Base-by-base conservation (phyloP, 2,888 invertebrate genomes). In the Gymnocheta viridis region DNA sequence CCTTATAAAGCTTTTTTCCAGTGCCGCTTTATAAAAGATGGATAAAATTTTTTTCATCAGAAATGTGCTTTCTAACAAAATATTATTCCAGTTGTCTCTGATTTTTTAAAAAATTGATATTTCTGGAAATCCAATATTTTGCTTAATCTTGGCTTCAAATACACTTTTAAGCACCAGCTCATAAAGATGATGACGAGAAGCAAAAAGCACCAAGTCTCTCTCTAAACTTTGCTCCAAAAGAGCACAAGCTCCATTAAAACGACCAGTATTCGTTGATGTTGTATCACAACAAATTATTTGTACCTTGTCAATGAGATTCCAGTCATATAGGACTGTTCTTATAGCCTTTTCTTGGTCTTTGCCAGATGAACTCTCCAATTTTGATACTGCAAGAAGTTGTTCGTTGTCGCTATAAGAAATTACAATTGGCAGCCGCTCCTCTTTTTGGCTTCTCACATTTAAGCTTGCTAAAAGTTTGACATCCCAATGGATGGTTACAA, bases 41-140 rank as follows among this genome's bases (percentile, higher is more conserved):
- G n/a, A n/a, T n/a, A n/a, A n/a, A n/a, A n/a, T n/a, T n/a, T n/a
- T n/a, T n/a, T n/a, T n/a, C n/a, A n/a, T n/a, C n/a, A n/a, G n/a
- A n/a, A n/a, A n/a, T n/a, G n/a, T n/a, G n/a, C n/a, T 44, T 44
- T 44, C 44, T 44, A 44, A 44, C 44, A 44, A 44, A 44, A 44
- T 41, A n/a, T n/a, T n/a, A 9, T 41, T 3, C n/a, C n/a, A 41
- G 1, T n/a, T 41, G n/a, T n/a, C 41, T 41, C 41, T n/a, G 41
- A n/a, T n/a, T 41, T 41, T 38, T 41, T 41, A 41, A n/a, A n/a
- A n/a, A n/a, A n/a, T n/a, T n/a, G n/a, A n/a, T n/a, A n/a, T n/a
- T n/a, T n/a, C n/a, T n/a, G n/a, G n/a, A n/a, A n/a, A n/a, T n/a
- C n/a, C n/a, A n/a, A n/a, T n/a, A n/a, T n/a, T n/a, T n/a, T n/a